Percentiles rank a stretch among this genome's conserved stretches.
phyloP scores from a whole-genome alignment of 2,797 vertebrate species.

The Spinus pinus region DNA sequence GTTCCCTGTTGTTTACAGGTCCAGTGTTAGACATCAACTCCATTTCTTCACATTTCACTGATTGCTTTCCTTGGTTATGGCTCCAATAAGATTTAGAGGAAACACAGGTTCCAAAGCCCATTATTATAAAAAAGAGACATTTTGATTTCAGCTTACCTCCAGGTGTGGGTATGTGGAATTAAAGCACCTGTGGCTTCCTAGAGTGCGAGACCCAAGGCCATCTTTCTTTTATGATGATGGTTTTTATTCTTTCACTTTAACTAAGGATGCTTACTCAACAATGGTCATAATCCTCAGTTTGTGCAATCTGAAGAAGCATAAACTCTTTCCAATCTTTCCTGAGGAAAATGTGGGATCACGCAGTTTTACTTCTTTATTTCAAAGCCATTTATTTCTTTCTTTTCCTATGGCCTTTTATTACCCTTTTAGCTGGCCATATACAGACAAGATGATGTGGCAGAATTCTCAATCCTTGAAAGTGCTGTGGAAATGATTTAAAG shows the following conservation, averaged over 20 bases:
- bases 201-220: not conserved
- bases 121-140: not conserved
- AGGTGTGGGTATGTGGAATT: not conserved
- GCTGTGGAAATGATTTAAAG: not conserved
- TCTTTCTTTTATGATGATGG: not conserved
- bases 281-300: not conserved
- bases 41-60: not conserved
- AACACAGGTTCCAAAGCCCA: not conserved
- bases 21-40: not conserved
- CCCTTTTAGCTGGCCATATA: not conserved
- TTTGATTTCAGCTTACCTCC: not conserved
- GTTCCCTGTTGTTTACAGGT: not conserved
- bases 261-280: not conserved
- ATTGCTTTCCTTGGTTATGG: not conserved
- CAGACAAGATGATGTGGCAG: not conserved
- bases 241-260: not conserved
- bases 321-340: not conserved
- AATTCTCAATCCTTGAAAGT: not conserved
- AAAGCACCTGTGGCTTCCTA: not conserved
- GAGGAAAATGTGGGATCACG: not conserved
- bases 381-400: not conserved
- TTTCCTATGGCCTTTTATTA: not conserved
- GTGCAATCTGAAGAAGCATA: not conserved
- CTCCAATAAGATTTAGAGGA: not conserved
- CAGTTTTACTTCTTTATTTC: not conserved